Conservation (phyloP, 1,140 invertebrate species). For the Ceratitis capitata region DNA sequence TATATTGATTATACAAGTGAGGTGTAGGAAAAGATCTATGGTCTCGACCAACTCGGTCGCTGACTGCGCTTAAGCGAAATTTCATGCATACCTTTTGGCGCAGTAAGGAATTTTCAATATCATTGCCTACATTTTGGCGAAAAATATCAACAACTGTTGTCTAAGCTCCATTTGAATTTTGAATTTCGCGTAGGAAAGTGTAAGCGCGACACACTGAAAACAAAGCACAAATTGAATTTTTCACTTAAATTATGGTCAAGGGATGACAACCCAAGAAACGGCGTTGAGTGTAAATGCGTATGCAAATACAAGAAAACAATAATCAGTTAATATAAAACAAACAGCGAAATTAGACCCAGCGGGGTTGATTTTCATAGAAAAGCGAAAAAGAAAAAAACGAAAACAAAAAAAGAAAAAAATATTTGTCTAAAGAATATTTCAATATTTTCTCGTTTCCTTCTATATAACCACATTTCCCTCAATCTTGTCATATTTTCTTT, state of each 20-base stretch:
- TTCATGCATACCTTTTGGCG: background rate
- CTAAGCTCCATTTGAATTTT: too few relatives aligned
- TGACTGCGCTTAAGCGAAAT: too few relatives aligned
- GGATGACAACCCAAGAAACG: background rate
- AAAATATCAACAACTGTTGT: background rate
- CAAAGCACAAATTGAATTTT: constrained; percentile 39
- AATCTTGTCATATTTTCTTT: too few relatives aligned
- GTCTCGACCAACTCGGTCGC: too few relatives aligned
- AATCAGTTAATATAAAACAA: constrained; percentile 29
- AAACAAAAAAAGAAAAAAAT: too few relatives aligned
- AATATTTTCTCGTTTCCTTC: background rate
- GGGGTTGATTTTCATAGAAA: background rate
- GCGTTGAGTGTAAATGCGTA: background rate
- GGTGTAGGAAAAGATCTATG: background rate
- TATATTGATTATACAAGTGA: background rate
- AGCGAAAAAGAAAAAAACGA: background rate
- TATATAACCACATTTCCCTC: too few relatives aligned
- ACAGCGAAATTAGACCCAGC: constrained; percentile 19
- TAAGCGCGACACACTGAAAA: background rate
- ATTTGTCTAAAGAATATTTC: background rate
- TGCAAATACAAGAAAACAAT: constrained; percentile 27
- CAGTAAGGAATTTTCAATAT: background rate
- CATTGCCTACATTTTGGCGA: background rate
- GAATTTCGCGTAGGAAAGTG: too few relatives aligned
- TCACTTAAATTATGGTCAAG: constrained; percentile 14